These are phyloP conservation scores for Seira musarum DNA, from an alignment of 2,888 invertebrate genomes.

Conservation along the genomic window DNA sequence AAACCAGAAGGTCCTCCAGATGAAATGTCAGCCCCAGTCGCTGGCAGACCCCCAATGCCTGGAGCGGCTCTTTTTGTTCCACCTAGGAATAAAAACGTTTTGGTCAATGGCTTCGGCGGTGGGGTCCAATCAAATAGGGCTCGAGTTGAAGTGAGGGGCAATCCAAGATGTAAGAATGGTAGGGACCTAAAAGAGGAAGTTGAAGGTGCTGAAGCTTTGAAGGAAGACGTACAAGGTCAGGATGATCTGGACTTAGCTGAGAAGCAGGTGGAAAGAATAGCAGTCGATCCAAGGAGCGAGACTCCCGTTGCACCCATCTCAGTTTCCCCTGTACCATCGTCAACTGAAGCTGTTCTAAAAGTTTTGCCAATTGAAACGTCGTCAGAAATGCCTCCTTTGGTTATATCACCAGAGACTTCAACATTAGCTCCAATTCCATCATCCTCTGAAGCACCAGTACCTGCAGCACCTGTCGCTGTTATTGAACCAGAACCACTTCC, in stretches of 20 bases:
- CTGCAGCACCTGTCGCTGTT: neutral
- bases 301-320: neutral
- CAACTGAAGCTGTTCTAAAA: neutral
- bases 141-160: too few species aligned
- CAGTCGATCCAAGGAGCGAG: neutral
- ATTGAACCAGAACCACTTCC: neutral
- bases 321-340: neutral
- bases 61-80: conserved; percentile 18
- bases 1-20: conserved; percentile 1
- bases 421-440: too few species aligned
- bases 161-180: neutral
- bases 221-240: neutral
- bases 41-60: neutral
- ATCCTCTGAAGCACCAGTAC: neutral
- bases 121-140: conserved; percentile 5
- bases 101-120: conserved; percentile 35
- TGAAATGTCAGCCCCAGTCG: too few species aligned
- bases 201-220: neutral
- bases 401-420: neutral
- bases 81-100: conserved; percentile 15
- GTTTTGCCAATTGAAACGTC: neutral
- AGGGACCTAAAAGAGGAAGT: neutral
- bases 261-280: neutral
- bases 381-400: neutral
- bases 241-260: neutral